Evolutionary conservation across 2,113 vertebrate species (phyloP).

Genomic region (Planiliza haematocheilus): DNA sequence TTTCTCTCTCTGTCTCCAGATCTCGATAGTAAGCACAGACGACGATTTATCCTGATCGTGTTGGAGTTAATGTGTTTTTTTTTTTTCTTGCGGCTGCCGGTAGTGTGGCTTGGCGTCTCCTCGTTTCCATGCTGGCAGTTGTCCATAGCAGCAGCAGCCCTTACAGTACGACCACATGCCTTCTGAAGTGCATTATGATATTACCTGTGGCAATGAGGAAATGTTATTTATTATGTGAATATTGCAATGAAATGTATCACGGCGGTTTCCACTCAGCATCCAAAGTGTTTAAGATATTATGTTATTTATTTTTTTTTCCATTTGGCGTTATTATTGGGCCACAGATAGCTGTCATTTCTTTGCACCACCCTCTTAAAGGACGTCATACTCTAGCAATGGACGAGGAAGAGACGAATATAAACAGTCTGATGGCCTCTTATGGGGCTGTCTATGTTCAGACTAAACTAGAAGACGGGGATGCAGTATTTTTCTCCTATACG

Average conservation of each 20-base stretch:
- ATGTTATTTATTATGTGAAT: slow-evolving; percentile 79
- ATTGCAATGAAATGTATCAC: slow-evolving; percentile 53
- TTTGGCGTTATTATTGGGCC: slow-evolving; percentile 5
- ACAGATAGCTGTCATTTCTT: neutral
- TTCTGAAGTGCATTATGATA: slow-evolving; percentile 85
- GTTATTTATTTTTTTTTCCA: neutral
- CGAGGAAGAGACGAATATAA: neutral
- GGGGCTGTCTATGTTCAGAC: neutral
- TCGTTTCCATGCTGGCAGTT: slow-evolving; percentile 83
- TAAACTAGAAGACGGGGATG: neutral
- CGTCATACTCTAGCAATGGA: neutral
- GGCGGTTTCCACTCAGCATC: slow-evolving; percentile 72
- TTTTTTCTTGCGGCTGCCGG: slow-evolving; percentile 9
- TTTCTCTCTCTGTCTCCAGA: slow-evolving; percentile 80
- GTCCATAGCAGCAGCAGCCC: slow-evolving; percentile 77
- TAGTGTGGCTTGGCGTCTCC: slow-evolving; percentile 67
- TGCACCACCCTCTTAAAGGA: slow-evolving; percentile 1
- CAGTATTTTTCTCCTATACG: slow-evolving; percentile 5
- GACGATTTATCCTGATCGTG: slow-evolving; percentile 90
- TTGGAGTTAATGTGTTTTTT: too few relatives aligned
- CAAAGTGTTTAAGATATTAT: slow-evolving; percentile 59
- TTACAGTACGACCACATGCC: slow-evolving; percentile 82
- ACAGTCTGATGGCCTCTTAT: neutral
- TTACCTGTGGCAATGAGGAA: slow-evolving; percentile 54
- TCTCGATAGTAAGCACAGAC: slow-evolving; percentile 98